Conservation (phyloP, 1,140 invertebrate species). For the Probaryconus sp. region DNA sequence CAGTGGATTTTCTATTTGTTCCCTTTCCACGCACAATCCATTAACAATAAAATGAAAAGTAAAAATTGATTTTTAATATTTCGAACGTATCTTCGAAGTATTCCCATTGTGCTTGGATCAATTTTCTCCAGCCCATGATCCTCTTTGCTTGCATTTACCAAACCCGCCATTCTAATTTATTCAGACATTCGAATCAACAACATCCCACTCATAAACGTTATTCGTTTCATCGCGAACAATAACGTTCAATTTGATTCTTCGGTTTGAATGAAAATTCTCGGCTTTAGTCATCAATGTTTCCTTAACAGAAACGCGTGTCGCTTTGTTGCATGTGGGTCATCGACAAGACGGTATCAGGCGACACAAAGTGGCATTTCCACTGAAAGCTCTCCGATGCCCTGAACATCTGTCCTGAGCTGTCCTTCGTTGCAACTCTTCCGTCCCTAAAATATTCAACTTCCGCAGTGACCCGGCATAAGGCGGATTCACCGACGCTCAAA, state of each 20-base stretch:
- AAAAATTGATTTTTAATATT: too few species aligned
- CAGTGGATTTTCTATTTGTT: conserved; percentile 51
- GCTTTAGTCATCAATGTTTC: conserved; percentile 48
- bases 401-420: conserved; percentile 61
- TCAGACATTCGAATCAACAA: conserved; percentile 31
- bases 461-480: conserved; percentile 61
- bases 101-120: conserved; percentile 20
- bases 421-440: conserved; percentile 54
- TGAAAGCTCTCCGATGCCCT: conserved; percentile 54
- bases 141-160: conserved; percentile 20
- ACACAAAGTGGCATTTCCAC: conserved; percentile 58
- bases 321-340: conserved; percentile 57
- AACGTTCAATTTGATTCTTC: conserved; percentile 47
- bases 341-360: conserved; percentile 40
- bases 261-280: conserved; percentile 37
- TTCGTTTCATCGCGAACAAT: conserved; percentile 47
- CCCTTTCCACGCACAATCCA: conserved; percentile 37
- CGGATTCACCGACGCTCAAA: conserved; percentile 50
- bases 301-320: conserved; percentile 44
- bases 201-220: conserved; percentile 31
- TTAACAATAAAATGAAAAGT: too few species aligned
- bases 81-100: conserved; percentile 4
- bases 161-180: conserved; percentile 43
- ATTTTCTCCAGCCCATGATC: conserved; percentile 23
- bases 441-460: conserved; percentile 63